These are phyloP conservation scores for Polypterus bichir DNA, from an alignment of 2,113 vertebrate genomes.

Conservation along the genomic window DNA sequence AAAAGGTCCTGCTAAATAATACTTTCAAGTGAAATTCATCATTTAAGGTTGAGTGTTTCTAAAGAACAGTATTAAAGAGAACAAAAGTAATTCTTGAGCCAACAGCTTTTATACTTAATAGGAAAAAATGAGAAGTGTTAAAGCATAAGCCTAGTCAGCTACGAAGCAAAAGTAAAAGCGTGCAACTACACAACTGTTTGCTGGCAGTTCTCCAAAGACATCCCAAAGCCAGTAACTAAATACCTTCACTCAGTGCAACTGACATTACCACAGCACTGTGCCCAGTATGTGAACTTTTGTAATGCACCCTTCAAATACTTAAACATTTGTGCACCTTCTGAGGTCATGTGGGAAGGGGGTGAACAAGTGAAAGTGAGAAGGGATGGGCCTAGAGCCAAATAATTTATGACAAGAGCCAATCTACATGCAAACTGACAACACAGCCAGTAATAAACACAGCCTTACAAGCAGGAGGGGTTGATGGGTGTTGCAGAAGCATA, in stretches of 20 bases:
- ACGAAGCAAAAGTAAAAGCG: too few relatives aligned
- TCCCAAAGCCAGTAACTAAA: constrained; percentile 27
- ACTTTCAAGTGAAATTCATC: too few relatives aligned
- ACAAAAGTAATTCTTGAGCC: too few relatives aligned
- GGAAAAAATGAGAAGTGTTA: too few relatives aligned
- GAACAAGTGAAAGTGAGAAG: constrained; percentile 4
- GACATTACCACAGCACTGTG: constrained; percentile 19
- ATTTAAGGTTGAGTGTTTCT: too few relatives aligned
- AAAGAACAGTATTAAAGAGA: too few relatives aligned
- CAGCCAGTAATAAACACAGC: not conserved
- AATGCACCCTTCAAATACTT: constrained; percentile 11
- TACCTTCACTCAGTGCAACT: constrained; percentile 23
- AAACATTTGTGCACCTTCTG: constrained; percentile 17
- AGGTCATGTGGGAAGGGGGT: constrained; percentile 11
- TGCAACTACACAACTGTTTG: constrained; percentile 10
- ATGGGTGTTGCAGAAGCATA: not conserved
- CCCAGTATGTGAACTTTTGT: constrained; percentile 46
- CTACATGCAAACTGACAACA: not conserved
- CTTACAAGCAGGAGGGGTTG: rapidly evolving
- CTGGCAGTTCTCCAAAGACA: constrained; percentile 8
- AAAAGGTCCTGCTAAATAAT: too few relatives aligned
- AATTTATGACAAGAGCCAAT: constrained; percentile 28
- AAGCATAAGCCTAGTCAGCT: too few relatives aligned
- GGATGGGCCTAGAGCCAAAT: constrained; percentile 10
- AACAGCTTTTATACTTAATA: too few relatives aligned